Evolutionary conservation across 1,140 invertebrate genomes (phyloP).

Genomic region (Cyclina sinensis): DNA sequence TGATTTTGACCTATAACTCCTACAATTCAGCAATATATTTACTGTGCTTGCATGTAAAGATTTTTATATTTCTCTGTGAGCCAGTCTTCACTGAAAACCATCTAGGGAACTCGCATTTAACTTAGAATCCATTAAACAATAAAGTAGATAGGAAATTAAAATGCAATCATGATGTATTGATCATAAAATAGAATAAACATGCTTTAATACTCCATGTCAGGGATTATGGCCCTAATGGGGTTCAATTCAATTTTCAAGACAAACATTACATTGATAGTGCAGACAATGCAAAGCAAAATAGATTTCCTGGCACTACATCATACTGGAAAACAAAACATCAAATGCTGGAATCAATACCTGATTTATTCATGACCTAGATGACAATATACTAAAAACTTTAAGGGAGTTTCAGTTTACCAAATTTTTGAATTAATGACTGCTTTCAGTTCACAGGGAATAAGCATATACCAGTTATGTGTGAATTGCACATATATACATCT

Average conservation of each 20-base stretch:
- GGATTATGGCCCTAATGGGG: neutral
- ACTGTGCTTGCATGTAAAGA: too few species aligned
- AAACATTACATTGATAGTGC: neutral
- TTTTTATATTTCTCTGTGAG: too few species aligned
- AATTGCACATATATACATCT: too few species aligned
- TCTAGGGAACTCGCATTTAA: neutral
- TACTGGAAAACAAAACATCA: neutral
- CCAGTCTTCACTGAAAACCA: neutral
- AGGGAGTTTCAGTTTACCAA: neutral
- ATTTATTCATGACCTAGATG: conserved; percentile 30
- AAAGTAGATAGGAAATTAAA: conserved; percentile 5
- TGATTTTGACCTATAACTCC: too few species aligned
- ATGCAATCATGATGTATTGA: neutral
- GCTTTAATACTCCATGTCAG: neutral
- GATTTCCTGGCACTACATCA: neutral
- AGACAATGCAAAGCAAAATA: conserved; percentile 1
- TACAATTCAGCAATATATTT: too few species aligned
- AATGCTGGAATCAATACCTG: neutral
- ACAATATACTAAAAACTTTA: neutral
- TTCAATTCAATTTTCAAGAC: conserved; percentile 37
- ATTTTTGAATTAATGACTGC: too few species aligned
- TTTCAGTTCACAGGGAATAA: too few species aligned
- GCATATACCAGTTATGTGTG: too few species aligned
- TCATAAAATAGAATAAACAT: neutral
- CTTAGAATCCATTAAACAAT: neutral